Percentiles rank a stretch among this genome's conserved stretches.
Evolutionary conservation across 1,140 invertebrate genomes (phyloP).

Genomic region (Metaphire vulgaris): DNA sequence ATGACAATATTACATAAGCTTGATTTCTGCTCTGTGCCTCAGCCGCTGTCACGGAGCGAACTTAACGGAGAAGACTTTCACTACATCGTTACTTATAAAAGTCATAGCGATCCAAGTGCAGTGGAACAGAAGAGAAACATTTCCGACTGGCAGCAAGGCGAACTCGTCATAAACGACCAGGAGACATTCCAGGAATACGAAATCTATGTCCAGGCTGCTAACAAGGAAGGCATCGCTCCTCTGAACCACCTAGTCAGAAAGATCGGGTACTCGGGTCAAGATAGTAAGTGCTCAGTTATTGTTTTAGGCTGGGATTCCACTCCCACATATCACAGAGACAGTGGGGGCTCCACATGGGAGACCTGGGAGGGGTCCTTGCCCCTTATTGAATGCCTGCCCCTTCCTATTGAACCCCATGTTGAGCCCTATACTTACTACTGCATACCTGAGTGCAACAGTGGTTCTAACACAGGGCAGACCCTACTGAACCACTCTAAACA

Average conservation of each 20-base stretch:
- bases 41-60: constrained; percentile 19
- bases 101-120: not conserved
- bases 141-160: constrained; percentile 17
- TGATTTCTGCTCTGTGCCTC: not conserved
- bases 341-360: too few relatives aligned
- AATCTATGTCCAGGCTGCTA: constrained; percentile 20
- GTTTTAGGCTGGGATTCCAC: not conserved
- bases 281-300: too few relatives aligned
- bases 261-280: constrained; percentile 25
- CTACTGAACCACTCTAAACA: too few relatives aligned
- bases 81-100: constrained; percentile 20
- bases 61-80: constrained; percentile 22
- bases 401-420: too few relatives aligned
- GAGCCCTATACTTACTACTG: too few relatives aligned
- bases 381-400: too few relatives aligned
- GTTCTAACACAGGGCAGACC: too few relatives aligned
- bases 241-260: not conserved
- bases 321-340: not conserved
- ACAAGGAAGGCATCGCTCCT: not conserved
- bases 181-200: constrained; percentile 17
- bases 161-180: constrained; percentile 17
- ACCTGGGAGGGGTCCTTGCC: too few relatives aligned
- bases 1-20: not conserved
- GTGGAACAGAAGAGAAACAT: not conserved
- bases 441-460: too few relatives aligned